A percentile compares a stretch with the other conserved stretches of the same genome.
These are phyloP conservation scores for Chloroclystis v-ata DNA, from an alignment of 2,888 invertebrate species.

Conservation along the genomic window DNA sequence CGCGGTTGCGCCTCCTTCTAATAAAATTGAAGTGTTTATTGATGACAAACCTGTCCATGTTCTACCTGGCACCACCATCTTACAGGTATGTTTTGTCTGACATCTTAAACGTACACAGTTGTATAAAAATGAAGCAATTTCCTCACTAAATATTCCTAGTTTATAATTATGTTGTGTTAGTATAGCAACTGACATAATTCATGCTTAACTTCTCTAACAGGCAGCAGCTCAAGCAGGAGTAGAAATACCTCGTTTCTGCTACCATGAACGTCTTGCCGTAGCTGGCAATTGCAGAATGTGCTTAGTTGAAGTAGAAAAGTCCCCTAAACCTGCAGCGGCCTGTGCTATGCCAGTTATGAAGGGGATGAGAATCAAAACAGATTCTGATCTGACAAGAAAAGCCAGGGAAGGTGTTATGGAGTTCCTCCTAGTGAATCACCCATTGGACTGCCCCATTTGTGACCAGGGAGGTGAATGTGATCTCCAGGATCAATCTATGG, in stretches of 20 bases:
- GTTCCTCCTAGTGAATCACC: slow-evolving; percentile 98
- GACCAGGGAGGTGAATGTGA: slow-evolving; percentile 98
- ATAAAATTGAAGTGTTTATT: slow-evolving; percentile 96
- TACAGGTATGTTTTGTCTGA: slow-evolving; percentile 82
- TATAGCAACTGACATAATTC: not conserved
- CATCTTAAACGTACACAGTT: not conserved
- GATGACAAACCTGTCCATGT: slow-evolving; percentile 97
- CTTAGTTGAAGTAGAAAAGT: slow-evolving; percentile 98
- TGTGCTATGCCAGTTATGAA: slow-evolving; percentile 99
- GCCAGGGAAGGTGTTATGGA: slow-evolving; percentile 95
- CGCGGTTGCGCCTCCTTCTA: slow-evolving; percentile 76
- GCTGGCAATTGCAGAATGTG: slow-evolving; percentile 99
- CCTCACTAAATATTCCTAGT: too few species aligned
- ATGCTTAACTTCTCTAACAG: slow-evolving; percentile 64
- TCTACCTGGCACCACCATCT: slow-evolving; percentile 96
- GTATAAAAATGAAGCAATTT: not conserved
- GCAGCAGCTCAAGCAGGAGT: slow-evolving; percentile 97
- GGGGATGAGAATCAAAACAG: slow-evolving; percentile 99
- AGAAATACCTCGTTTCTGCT: slow-evolving; percentile 99
- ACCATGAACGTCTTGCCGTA: slow-evolving; percentile 98
- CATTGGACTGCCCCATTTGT: slow-evolving; percentile 99
- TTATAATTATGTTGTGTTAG: too few species aligned
- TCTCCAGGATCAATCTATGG: slow-evolving; percentile 99
- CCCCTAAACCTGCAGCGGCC: slow-evolving; percentile 98
- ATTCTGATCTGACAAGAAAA: slow-evolving; percentile 93